Conservation (phyloP, 2,113 vertebrate species). For the Tupaia chinensis region DNA sequence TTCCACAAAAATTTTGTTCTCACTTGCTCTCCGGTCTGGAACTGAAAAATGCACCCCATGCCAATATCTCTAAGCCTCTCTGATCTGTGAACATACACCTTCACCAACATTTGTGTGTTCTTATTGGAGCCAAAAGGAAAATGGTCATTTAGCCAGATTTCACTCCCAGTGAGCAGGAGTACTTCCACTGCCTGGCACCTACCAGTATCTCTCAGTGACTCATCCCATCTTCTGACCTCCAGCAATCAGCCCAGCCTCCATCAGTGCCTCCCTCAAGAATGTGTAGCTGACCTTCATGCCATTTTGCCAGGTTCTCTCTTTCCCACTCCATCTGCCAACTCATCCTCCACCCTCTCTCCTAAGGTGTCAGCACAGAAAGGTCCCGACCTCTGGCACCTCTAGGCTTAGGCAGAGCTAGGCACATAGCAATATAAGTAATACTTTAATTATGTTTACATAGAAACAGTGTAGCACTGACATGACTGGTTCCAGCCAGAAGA, state of each 20-base stretch:
- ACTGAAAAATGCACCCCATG: not conserved
- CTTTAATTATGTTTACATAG: not conserved
- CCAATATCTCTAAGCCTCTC: not conserved
- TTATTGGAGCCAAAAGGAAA: constrained; percentile 24
- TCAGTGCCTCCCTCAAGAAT: not conserved
- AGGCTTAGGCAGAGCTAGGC: not conserved
- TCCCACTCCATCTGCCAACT: not conserved
- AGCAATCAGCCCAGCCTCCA: not conserved
- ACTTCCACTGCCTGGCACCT: not conserved
- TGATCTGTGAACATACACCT: not conserved
- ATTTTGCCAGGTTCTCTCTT: not conserved
- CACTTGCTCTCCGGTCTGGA: not conserved
- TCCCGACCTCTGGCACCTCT: not conserved
- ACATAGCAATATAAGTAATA: constrained; percentile 28
- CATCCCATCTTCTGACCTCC: not conserved
- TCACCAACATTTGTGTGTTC: not conserved
- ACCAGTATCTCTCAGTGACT: not conserved
- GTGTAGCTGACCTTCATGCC: not conserved
- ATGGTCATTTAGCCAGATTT: not conserved
- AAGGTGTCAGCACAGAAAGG: not conserved
- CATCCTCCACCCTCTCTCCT: not conserved
- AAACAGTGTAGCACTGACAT: not conserved
- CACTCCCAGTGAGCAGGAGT: not conserved
- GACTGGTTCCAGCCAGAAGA: constrained; percentile 16
- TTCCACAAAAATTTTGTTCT: not conserved